Conservation (phyloP, 1,140 invertebrate species). For the Goniozus legneri region DNA sequence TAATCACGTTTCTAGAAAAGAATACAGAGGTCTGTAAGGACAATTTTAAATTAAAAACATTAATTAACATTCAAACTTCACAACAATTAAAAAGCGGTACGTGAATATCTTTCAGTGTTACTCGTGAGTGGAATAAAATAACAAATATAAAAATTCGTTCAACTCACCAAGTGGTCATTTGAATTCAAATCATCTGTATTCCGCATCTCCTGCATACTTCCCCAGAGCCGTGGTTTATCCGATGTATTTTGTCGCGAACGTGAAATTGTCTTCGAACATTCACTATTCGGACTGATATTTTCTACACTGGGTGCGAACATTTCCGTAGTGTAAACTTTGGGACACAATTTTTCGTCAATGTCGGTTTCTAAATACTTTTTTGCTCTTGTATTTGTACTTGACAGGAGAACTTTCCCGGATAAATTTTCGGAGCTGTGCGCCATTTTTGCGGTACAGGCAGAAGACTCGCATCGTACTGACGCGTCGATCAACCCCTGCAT, state of each 20-base stretch:
- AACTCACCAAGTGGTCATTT: slow-evolving; percentile 36
- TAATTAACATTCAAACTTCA: too few relatives aligned
- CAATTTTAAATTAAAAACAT: too few relatives aligned
- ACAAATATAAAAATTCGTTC: slow-evolving; percentile 4
- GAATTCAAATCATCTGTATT: slow-evolving; percentile 35
- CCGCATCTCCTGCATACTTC: slow-evolving; percentile 60
- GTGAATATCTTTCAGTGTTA: background rate
- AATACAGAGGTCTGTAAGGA: too few relatives aligned
- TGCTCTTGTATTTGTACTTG: slow-evolving; percentile 16
- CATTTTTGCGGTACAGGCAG: slow-evolving; percentile 30
- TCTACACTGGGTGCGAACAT: slow-evolving; percentile 58
- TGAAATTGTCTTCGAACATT: slow-evolving; percentile 34
- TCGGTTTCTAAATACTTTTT: too few relatives aligned
- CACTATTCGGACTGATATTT: slow-evolving; percentile 51
- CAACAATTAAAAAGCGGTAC: too few relatives aligned
- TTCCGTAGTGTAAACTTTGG: slow-evolving; percentile 57
- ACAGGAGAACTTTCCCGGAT: slow-evolving; percentile 6
- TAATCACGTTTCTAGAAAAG: too few relatives aligned
- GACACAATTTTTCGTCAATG: slow-evolving; percentile 58
- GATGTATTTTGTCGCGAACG: slow-evolving; percentile 38
- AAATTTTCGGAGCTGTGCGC: slow-evolving; percentile 18
- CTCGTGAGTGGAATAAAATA: background rate
- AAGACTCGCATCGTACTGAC: slow-evolving; percentile 35
- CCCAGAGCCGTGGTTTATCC: slow-evolving; percentile 50
- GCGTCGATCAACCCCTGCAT: slow-evolving; percentile 20